phyloP scores from a whole-genome alignment of 23 tunicate species.

The Ascidia mentula region DNA sequence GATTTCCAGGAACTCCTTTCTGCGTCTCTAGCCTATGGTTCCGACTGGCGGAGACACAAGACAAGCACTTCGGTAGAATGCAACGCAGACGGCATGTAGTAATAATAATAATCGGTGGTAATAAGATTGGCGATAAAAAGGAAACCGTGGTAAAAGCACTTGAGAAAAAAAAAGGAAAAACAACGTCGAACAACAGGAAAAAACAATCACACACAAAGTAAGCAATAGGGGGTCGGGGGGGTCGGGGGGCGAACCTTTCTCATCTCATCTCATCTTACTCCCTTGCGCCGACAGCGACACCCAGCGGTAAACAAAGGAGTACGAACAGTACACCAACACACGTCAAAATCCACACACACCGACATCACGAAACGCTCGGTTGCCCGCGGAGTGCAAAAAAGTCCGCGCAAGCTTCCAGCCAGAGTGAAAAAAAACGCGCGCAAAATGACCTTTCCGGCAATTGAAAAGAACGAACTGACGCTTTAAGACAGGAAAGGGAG shows the following conservation, averaged over 20 bases:
- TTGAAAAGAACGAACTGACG: background rate
- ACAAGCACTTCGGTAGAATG: conserved; percentile 36
- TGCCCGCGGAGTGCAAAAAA: too few species aligned
- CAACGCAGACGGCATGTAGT: conserved; percentile 49
- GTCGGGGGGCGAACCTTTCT: too few species aligned
- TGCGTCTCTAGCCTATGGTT: too few species aligned
- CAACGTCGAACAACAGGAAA: conserved; percentile 1
- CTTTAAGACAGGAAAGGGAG: too few species aligned
- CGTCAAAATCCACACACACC: too few species aligned
- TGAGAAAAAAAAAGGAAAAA: conserved; percentile 40
- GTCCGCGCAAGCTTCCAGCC: too few species aligned
- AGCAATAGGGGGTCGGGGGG: too few species aligned
- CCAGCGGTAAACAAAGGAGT: background rate
- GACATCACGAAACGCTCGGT: too few species aligned
- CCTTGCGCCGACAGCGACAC: background rate
- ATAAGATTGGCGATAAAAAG: conserved; percentile 40
- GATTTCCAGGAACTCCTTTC: too few species aligned
- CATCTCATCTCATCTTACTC: too few species aligned
- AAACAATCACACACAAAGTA: background rate
- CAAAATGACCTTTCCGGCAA: background rate
- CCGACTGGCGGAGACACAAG: too few species aligned
- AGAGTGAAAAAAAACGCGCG: too few species aligned
- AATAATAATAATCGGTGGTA: conserved; percentile 22
- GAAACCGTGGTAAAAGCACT: conserved; percentile 31
- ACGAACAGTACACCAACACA: background rate